Conservation (phyloP, 2,113 vertebrate species). For the Delphinapterus leucas region DNA sequence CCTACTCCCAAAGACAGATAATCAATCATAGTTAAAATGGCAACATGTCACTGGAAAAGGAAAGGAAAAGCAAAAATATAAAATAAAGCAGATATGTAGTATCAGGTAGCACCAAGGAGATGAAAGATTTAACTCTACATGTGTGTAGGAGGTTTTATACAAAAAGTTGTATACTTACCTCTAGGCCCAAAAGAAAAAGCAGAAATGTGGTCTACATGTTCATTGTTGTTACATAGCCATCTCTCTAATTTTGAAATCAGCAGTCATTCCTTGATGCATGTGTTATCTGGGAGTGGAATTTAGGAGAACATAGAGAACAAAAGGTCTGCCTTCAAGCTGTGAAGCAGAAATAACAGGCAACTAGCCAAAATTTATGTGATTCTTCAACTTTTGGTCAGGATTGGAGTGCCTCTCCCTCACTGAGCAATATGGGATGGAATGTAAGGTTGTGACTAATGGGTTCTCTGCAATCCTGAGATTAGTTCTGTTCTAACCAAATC, state of each 20-base stretch:
- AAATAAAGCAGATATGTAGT: not conserved
- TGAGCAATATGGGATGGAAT: slow-evolving; percentile 57
- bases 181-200: not conserved
- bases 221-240: not conserved
- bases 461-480: not conserved
- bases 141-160: not conserved
- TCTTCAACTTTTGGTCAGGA: not conserved
- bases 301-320: not conserved
- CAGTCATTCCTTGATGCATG: not conserved
- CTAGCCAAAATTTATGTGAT: not conserved
- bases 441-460: slow-evolving; percentile 17
- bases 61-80: not conserved
- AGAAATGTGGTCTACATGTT: not conserved
- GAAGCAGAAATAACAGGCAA: not conserved
- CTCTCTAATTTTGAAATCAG: not conserved
- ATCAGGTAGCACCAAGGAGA: not conserved
- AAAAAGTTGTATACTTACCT: not conserved
- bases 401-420: not conserved
- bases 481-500: not conserved
- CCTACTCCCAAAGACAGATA: not conserved
- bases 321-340: not conserved
- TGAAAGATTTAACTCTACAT: not conserved
- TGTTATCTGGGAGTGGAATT: not conserved
- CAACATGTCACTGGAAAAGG: not conserved
- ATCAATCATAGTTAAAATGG: slow-evolving; percentile 26